phyloP scores from a whole-genome alignment of 2,113 vertebrate species.

The Dasyprocta punctata region DNA sequence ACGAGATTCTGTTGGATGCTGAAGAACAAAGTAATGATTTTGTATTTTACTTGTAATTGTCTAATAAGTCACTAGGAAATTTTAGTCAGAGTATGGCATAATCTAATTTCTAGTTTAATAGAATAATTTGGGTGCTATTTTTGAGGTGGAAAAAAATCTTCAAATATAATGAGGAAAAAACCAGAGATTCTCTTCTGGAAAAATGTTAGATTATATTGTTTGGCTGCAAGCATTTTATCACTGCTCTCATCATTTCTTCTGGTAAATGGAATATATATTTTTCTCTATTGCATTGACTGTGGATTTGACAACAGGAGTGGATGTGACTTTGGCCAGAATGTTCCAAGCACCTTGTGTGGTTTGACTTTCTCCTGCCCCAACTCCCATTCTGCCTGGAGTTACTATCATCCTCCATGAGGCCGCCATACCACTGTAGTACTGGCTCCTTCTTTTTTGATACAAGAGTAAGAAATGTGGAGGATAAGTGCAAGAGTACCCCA shows the following conservation, averaged over 20 bases:
- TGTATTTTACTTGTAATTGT: background rate
- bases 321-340: background rate
- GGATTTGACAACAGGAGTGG: background rate
- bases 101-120: slow-evolving; percentile 33
- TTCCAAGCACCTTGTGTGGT: background rate
- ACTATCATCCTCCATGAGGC: background rate
- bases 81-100: background rate
- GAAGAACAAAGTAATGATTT: background rate
- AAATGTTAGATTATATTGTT: background rate
- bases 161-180: background rate
- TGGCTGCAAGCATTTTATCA: background rate
- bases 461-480: background rate
- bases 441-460: background rate
- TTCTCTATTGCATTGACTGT: background rate
- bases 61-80: background rate
- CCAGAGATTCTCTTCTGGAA: background rate
- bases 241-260: background rate
- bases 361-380: background rate
- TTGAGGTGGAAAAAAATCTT: background rate
- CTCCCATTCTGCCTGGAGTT: background rate
- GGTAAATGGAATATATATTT: background rate
- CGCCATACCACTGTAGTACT: background rate
- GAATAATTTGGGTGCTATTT: background rate
- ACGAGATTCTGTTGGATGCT: background rate
- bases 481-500: background rate